Evolutionary conservation across 2,113 vertebrate species (phyloP), one percentile per base, ranked within the genome.

Genomic region (Proterorhinus semilunaris): DNA sequence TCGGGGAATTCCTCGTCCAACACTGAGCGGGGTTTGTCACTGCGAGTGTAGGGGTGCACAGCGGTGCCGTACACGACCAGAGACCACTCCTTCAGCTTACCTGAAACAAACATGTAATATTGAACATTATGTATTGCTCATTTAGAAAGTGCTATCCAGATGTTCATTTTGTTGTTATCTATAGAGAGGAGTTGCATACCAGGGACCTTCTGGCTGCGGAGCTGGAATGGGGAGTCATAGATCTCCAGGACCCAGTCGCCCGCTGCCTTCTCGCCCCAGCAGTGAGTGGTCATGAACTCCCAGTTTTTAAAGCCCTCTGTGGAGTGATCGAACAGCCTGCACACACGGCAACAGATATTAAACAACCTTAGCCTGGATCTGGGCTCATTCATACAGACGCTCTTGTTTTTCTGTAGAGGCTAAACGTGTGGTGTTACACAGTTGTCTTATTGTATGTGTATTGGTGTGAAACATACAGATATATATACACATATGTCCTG

Each of bases 281-380:
- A 98, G 78, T 99, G 98, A 81, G 98, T 98, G 72, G 98, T 99
- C 98, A 99, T 99, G 79, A 99, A 99, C 85, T 99, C 97, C 98
- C 98, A 99, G 90, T 98, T 98, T 91, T 98, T 99, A 91, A 99
- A 99, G 62, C 98, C 98, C 92, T 99, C 98, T 95, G 97, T 98
- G 75, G 98, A 99, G 92, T 99, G 96, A 90, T 99, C 98, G 92
- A 99, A 99, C 74, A 99, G 88, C 90, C 98, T 99, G 91, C 44
- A 88, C 86, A 92, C 5, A 65, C 13, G 69, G 5, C 65, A 17
- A 74, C 36, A 74, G 27, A 36, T 36, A 36, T 4, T 36, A 36
- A 36, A 36, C 27, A 36, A 36, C 27, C 27, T 36, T 36, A 36
- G 27, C 27, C 27, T 36, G 2, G 27, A 36, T 36, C 27, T 36